Base-by-base conservation (phyloP, 2,113 vertebrate species). In the Thoracochromis brauschi region DNA sequence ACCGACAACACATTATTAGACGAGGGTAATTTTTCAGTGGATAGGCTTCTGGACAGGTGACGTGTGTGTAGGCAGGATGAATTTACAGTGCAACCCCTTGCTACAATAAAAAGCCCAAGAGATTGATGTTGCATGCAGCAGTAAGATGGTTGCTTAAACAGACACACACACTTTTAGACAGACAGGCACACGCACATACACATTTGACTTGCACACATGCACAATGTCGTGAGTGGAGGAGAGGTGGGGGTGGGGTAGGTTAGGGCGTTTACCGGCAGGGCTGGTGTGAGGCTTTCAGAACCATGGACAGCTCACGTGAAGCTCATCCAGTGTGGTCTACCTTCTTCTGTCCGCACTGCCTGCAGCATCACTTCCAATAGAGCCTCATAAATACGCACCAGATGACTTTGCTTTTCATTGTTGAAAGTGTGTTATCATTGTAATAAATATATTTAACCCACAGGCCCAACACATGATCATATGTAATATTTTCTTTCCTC, bases 181-280 rank as follows among this genome's bases (percentile, higher is more conserved):
- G 31, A 85, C 75, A 86, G 21, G 19, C 60, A 65, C 60, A 38
- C 60, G 33, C 60, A 38, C 58, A 60, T 60, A 55, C 68, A 87
- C 81, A 80, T 35, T 78, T 51, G 54, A 87, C 84, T 40, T 65
- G 45, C 84, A 92, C 87, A 92, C 87, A 82, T 80, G 58, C 84
- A 92, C 85, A 78, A 83, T 92, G 92, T 92, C 94, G 93, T 94
- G 94, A 93, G 89, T 81, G 80, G 81, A 73, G 51, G 88, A 65
- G 83, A 83, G 80, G 83, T 54, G 85, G 51, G 63, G 65, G 35
- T 24, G 10, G 45, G 55, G 55, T 24, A 84, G 60, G 87, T 92
- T 93, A 95, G 95, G 96, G 96, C 96, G 96, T 96, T 95, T 91
- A 96, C 96, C 96, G 87, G 86, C 92, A 90, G 68, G 91, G 91